Evolutionary conservation across 2,888 invertebrate genomes (phyloP), one percentile per base, ranked within the genome.

Genomic region (Pyrrhosoma nymphula): DNA sequence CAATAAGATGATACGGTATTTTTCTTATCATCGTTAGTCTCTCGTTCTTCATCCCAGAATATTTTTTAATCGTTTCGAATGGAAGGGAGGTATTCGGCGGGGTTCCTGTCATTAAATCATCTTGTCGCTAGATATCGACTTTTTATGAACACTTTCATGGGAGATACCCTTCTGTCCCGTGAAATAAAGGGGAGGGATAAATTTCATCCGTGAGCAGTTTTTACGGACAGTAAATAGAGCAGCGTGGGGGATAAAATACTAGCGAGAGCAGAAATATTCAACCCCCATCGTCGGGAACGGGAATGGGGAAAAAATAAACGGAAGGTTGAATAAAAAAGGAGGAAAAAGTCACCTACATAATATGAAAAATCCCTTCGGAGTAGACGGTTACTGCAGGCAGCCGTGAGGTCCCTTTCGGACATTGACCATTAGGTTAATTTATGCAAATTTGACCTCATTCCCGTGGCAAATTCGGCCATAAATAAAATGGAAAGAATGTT

Each of bases 351-450:
- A 69, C 23, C 69, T 26, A 69, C n/a, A 69, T 69, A 82, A 82
- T 82, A 75, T n/a, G 69, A 69, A 93, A 69, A 93, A 47, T 91
- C 69, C 75, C 69, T 35, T 35, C 16, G 60, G 69, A 82, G 93
- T 69, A 26, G 93, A 69, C 26, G 69, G 63, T 93, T 47, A 93
- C 93, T 47, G 69, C 69, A 35, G 93, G 93, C 93, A 69, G 35
- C 93, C 39, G 93, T 93, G 93, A 93, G 93, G 69, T 93, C 56
- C 69, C 93, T 93, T 93, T 75, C 93, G 69, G 63, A 93, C 93
- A 93, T 93, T 93, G 93, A 93, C 39, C 93, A 93, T 93, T 93
- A 93, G 93, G 93, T 93, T 93, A 93, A 93, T 93, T 93, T 93
- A 93, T 93, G 93, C 93, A 93, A 93, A 93, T 93, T 93, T 69